Percentiles rank a stretch among this genome's conserved stretches.
phyloP scores from a whole-genome alignment of 2,113 vertebrate species.

The Hystrix brachyura region DNA sequence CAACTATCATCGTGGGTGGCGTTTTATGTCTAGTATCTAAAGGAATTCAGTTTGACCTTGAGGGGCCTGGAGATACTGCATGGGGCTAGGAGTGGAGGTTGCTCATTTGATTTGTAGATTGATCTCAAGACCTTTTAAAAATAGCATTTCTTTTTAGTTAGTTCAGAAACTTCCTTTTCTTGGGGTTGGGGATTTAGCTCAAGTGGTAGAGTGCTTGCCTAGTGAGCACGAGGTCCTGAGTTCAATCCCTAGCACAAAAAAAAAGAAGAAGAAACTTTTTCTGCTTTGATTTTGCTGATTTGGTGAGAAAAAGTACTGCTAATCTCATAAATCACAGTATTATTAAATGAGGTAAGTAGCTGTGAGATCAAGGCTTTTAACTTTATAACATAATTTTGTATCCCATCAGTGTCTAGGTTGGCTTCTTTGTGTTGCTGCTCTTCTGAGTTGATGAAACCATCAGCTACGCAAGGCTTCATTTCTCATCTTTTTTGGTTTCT shows the following conservation, averaged over 20 bases:
- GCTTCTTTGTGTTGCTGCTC: neutral
- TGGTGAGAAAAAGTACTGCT: conserved; percentile 29
- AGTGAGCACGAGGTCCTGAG: no score
- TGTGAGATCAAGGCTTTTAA: conserved; percentile 46
- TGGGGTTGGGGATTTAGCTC: no score
- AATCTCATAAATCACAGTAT: conserved; percentile 27
- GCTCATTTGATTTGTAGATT: conserved; percentile 75
- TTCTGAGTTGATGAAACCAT: conserved; percentile 26
- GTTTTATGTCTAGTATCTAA: conserved; percentile 58
- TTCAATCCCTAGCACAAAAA: no score
- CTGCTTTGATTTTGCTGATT: conserved; percentile 75
- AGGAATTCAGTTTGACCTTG: conserved; percentile 71
- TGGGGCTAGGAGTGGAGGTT: neutral
- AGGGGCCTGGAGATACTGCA: conserved; percentile 30
- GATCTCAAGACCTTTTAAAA: conserved; percentile 71
- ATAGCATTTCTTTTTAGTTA: conserved; percentile 49
- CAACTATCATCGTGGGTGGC: neutral
- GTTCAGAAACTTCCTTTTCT: conserved; percentile 54
- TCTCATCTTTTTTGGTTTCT: conserved; percentile 60
- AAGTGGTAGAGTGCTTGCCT: no score
- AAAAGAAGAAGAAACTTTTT: neutral
- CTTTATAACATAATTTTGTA: conserved; percentile 25
- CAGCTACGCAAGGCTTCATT: neutral
- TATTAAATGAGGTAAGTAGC: conserved; percentile 68
- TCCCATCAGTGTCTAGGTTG: neutral